These are phyloP conservation scores for human (Homo sapiens) DNA, from an alignment of 2,113 vertebrate genomes.

Conservation along the genomic window GRCh38 chr4:121969001-121969500, in stretches of 20 bases:
- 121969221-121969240: background rate
- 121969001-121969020: background rate
- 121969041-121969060: background rate
- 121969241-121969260: background rate
- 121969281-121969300: constrained; percentile 29
- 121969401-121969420: background rate
- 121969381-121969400: background rate
- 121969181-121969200: too few species aligned
- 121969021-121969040: constrained; percentile 9
- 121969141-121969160: background rate
- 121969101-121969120: background rate
- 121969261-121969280: background rate
- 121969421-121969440: background rate
- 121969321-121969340: constrained; percentile 39
- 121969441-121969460: constrained; percentile 1
- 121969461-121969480: constrained; percentile 28
- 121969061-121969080: constrained; percentile 40
- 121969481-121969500: background rate
- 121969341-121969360: background rate
- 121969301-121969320: background rate
- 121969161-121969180: too few species aligned
- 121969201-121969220: too few species aligned
- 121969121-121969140: too few species aligned
- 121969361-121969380: background rate
- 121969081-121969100: constrained; percentile 35